These are phyloP conservation scores for Eretmochelys imbricata DNA, from an alignment of 2,113 vertebrate species.

Conservation along the genomic window DNA sequence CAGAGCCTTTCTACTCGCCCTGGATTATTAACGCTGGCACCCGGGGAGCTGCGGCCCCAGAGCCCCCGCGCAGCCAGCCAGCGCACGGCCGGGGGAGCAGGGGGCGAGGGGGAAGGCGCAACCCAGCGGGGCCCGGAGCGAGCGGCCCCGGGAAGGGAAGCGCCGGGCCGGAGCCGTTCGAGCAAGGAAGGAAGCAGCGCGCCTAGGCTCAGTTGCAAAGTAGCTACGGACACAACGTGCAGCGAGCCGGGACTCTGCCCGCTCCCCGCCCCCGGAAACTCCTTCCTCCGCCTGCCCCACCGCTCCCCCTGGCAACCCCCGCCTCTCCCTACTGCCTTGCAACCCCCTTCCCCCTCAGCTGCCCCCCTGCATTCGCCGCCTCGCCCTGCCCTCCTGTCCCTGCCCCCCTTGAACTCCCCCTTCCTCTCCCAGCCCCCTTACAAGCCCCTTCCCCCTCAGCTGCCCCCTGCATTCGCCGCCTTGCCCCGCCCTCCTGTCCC, in stretches of 20 bases:
- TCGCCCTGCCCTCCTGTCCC: too few species aligned
- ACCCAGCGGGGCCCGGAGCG: background rate
- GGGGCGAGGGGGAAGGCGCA: background rate
- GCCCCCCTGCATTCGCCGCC: too few species aligned
- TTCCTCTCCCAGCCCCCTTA: too few species aligned
- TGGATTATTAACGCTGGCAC: too few species aligned
- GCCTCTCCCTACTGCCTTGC: background rate
- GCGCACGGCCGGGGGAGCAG: background rate
- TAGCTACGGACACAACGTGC: background rate
- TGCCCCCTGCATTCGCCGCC: too few species aligned
- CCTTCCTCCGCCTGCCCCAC: background rate
- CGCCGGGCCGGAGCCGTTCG: background rate
- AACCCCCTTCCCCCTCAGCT: background rate
- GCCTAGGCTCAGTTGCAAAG: too few species aligned
- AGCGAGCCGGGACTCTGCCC: background rate
- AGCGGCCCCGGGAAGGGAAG: background rate
- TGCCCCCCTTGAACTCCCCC: too few species aligned
- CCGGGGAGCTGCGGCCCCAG: too few species aligned
- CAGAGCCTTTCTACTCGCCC: too few species aligned
- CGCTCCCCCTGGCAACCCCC: background rate
- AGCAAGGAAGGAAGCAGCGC: rapidly evolving
- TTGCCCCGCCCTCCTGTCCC: too few species aligned
- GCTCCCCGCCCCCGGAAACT: background rate
- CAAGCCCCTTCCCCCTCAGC: too few species aligned
- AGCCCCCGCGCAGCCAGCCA: background rate